Evolutionary conservation across 2,797 vertebrate genomes (phyloP), one percentile per base, ranked within the genome.

Genomic region (Diplodus puntazzo): DNA sequence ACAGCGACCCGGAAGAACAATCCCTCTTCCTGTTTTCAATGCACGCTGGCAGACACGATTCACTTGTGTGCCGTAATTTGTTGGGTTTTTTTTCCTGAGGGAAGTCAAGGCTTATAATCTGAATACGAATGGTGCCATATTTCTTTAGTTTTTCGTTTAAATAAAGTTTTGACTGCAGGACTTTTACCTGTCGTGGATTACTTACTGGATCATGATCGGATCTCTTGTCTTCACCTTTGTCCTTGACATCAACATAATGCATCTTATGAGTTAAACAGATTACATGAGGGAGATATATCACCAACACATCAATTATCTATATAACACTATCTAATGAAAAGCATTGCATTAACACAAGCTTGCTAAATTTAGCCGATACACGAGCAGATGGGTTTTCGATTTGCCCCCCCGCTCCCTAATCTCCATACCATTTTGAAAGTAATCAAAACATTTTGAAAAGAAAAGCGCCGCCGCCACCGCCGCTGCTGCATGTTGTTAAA

Each of bases 341-440:
- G 68, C 62, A 34, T 3, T 50, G 39, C 68, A 69, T 69, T 77
- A 75, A 74, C 71, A 77, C 57, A 3, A 71, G 59, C 67, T 45
- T 7, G 48, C 63, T 63, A 54, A 77, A 75, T 84, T 34, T 46
- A 68, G 69, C 55, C 34, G 39, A 46, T 6, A 74, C 71, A 64
- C 42, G 3, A 30, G 50, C 83, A 85, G 80, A 82, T 84, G 77
- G 73, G 84, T 80, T 87, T 84, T 71, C 46, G 27, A 77, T 83
- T 81, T 53, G 27, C 3, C 45, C 23, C 34, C 11, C 1, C 18
- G 39, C 34, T 34, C 34, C 25, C 61, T 85, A 43, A 90, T 91
- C 83, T 91, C 70, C 80, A 80, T 78, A 68, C 75, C 18, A 69
- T 78, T 88, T 77, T 73, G 18, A 86, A 87, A 86, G 75, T 58